Percentiles rank a stretch among this genome's conserved stretches.
Evolutionary conservation across 2,888 invertebrate genomes (phyloP).

Genomic region (Lydus trimaculatus): DNA sequence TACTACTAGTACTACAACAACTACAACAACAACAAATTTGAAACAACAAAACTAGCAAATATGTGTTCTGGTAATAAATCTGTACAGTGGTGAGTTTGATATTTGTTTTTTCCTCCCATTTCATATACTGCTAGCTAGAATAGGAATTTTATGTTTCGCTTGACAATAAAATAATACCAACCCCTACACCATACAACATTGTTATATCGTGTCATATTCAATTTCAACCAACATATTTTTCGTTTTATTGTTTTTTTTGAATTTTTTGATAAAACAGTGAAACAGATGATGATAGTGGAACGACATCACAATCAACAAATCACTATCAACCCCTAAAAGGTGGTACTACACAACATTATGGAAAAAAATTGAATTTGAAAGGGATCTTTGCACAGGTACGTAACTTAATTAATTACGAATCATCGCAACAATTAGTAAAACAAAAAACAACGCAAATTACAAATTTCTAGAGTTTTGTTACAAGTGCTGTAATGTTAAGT

Average conservation of each 20-base stretch:
- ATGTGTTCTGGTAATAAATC: constrained; percentile 45
- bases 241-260: no score
- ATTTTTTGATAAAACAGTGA: constrained; percentile 15
- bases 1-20: not conserved
- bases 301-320: constrained; percentile 20
- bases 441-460: not conserved
- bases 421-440: not conserved
- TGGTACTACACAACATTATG: constrained; percentile 18
- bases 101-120: not conserved
- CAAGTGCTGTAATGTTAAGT: constrained; percentile 74
- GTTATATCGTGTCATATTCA: no score
- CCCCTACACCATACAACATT: not conserved
- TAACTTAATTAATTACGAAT: constrained; percentile 14
- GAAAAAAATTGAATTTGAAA: constrained; percentile 31
- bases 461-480: constrained; percentile 69
- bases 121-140: not conserved
- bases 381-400: constrained; percentile 45
- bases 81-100: constrained; percentile 31
- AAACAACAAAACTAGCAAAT: constrained; percentile 22
- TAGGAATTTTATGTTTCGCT: constrained; percentile 15
- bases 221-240: no score
- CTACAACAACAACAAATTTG: constrained; percentile 11
- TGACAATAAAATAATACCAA: constrained; percentile 13
- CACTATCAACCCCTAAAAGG: constrained; percentile 37
- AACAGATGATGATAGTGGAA: constrained; percentile 38